Evolutionary conservation across 2,113 vertebrate species (phyloP), one percentile per base, ranked within the genome.

Genomic region (Anguilla japonica): DNA sequence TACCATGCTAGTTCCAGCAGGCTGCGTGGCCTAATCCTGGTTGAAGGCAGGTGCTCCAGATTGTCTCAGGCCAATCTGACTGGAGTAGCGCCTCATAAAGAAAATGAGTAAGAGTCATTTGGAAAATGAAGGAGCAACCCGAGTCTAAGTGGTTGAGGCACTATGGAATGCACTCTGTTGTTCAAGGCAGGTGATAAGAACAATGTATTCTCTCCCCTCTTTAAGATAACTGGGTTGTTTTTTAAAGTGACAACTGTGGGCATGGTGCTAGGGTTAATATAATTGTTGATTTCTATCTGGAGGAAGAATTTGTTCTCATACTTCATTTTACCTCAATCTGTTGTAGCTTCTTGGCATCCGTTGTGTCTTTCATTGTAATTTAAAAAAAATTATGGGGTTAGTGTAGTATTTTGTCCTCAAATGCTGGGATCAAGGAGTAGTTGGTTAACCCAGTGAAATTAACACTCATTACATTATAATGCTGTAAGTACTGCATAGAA

Each of bases 1-100:
- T 91, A 90, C 93, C 93, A 95, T 93, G 91, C 93, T 94, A 93
- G 92, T 94, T 86, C 89, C 89, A 91, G 92, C 91, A 92, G 89
- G 92, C 91, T 88, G 89, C 85, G 67, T 79, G 83, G 46, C 87
- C 87, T 95, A 95, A 95, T 94, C 94, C 93, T 83, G 82, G n/a
- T 75, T 94, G 94, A 93, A 91, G 93, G 88, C 88, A 71, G 46
- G 80, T 86, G 89, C 93, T 94, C 86, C 90, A 95, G 94, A 88
- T 87, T 79, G 41, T 85, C 83, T 89, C 83, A 63, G 63, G 4
- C 80, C 83, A 81, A 83, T 91, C 86, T 81, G 80, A 46, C 18
- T 43, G 20, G 18, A 46, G n/a, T 26, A 75, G 26, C 9, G 22
- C 9, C 71, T 34, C 71, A n/a, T 71, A 14, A 53, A 34, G 11